A percentile compares a stretch with the other conserved stretches of the same genome.
These are phyloP conservation scores for Drosophila atroscutellata DNA, from an alignment of 2,888 invertebrate genomes.

Conservation along the genomic window DNA sequence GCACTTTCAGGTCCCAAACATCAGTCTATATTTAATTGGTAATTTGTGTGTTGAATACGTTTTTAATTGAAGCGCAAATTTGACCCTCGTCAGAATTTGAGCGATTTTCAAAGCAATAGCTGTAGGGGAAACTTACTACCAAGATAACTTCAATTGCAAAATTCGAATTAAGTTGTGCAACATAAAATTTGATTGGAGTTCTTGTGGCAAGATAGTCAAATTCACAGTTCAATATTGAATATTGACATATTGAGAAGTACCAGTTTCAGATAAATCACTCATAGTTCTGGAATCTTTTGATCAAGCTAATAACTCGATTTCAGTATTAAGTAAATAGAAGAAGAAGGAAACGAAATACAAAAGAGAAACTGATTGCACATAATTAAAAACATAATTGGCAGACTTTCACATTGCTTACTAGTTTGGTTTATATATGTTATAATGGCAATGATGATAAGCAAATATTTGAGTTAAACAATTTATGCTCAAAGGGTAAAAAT, in stretches of 20 bases:
- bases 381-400: neutral
- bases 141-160: neutral
- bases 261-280: neutral
- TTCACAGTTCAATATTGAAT: neutral
- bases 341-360: neutral
- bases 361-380: neutral
- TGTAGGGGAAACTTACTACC: neutral
- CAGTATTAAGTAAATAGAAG: slow-evolving; percentile 11
- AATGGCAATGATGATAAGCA: neutral
- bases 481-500: neutral
- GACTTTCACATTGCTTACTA: neutral
- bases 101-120: slow-evolving; percentile 19
- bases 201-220: neutral
- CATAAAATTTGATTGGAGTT: neutral
- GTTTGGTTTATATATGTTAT: neutral
- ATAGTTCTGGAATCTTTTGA: neutral
- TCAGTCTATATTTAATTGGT: slow-evolving; percentile 54
- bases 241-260: neutral
- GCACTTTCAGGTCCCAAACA: slow-evolving; percentile 43
- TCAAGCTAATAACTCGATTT: slow-evolving; percentile 4
- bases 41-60: slow-evolving; percentile 76
- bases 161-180: neutral
- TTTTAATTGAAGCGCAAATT: slow-evolving; percentile 77
- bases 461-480: neutral
- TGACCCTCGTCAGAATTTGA: slow-evolving; percentile 64